Evolutionary conservation across 2,113 vertebrate species (phyloP), one percentile per base, ranked within the genome.

Genomic region (Pollachius pollachius): DNA sequence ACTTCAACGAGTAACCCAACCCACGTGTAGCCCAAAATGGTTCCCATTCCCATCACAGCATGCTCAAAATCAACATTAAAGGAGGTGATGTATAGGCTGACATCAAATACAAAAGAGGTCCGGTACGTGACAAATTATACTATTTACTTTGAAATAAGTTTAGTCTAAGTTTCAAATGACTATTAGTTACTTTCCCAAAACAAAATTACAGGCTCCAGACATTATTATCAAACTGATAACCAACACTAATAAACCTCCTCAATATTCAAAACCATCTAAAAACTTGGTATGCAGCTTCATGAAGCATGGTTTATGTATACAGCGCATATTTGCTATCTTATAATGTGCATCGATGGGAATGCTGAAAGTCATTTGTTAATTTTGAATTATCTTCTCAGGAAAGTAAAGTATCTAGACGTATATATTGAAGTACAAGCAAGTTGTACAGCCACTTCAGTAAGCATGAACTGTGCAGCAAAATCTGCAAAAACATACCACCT

Each of bases 361-460:
- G 41, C 12, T 48, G 60, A 80, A 11, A 52, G 17, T 23, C 17
- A 6, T 34, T 34, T 4, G 52, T 79, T 64, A 3, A 75, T 66
- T 79, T 78, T 80, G 69, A 75, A 86, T 70, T 64, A 79, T 87
- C 81, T 85, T 87, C 91, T 91, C 92, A 93, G 90, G 91, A 88
- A 88, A 78, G 84, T 77, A 61, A 84, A 77, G 83, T 72, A 68
- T 65, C 41, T 67, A 64, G 41, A 30, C 23, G 76, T 80, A 79
- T 70, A 57, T 68, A 67, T 17, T 62, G 69, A 67, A 77, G 65
- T 58, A 4, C 41, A 48, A 48, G 41, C 8, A 48, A 13, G 41
- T 48, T 48, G 41, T 9, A 48, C 41, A 48, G 41, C 8, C 41
- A 48, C 41, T 48, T 48, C 41, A 48, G 41, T 48, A 11, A 12